Conservation (phyloP, 2,113 vertebrate species). For the Petaurus breviceps region DNA sequence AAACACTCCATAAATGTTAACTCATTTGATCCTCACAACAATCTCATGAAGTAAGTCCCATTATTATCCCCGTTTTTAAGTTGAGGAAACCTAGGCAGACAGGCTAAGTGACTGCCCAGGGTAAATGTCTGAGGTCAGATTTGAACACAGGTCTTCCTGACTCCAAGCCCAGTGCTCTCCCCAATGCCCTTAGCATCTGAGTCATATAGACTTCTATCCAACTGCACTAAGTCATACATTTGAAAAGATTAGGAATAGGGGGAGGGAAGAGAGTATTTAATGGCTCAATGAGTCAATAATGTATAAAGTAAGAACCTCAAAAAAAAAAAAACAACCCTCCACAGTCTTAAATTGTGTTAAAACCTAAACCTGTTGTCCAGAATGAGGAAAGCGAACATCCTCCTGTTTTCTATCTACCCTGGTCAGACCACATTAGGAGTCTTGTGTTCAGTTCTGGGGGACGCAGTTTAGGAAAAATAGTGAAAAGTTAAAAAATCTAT, state of each 20-base stretch:
- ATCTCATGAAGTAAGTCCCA: background rate
- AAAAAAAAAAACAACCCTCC: background rate
- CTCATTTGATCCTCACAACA: background rate
- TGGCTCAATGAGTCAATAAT: background rate
- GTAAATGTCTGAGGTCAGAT: background rate
- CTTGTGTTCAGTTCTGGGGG: background rate
- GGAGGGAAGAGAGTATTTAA: background rate
- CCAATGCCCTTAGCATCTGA: background rate
- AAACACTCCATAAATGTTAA: background rate
- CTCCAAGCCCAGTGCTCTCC: background rate
- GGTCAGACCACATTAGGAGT: background rate
- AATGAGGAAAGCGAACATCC: background rate
- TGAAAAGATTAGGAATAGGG: background rate
- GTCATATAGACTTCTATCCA: background rate
- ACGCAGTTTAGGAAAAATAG: background rate
- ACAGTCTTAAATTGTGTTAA: background rate
- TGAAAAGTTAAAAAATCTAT: background rate
- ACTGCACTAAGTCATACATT: background rate
- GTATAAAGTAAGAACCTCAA: background rate
- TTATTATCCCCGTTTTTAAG: background rate
- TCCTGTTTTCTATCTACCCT: background rate
- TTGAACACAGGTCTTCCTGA: background rate
- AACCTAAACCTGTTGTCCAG: background rate
- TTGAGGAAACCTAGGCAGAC: background rate
- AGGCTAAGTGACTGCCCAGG: background rate